Percentiles rank a stretch among this genome's conserved stretches.
phyloP scores from a whole-genome alignment of 2,888 invertebrate species.

The Congeria kusceri region DNA sequence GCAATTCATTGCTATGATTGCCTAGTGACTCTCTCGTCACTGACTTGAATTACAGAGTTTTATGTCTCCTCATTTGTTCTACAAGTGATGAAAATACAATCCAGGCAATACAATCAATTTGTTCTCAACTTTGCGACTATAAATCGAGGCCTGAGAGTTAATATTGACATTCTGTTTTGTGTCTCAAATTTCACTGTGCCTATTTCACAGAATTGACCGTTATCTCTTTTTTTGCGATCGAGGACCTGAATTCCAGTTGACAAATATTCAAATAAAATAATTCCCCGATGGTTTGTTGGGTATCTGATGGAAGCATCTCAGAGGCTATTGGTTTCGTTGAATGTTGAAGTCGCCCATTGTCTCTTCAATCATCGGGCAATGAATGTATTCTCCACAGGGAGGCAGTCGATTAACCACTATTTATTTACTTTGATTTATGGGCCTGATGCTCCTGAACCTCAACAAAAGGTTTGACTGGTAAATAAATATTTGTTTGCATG shows the following conservation, averaged over 20 bases:
- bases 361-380: conserved; percentile 37
- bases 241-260: conserved; percentile 32
- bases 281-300: conserved; percentile 38
- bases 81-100: conserved; percentile 33
- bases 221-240: conserved; percentile 44
- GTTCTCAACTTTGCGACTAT: conserved; percentile 38
- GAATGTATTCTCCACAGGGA: conserved; percentile 47
- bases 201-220: conserved; percentile 21
- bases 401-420: conserved; percentile 32
- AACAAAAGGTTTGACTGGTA: conserved; percentile 45
- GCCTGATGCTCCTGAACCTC: conserved; percentile 26
- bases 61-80: conserved; percentile 28
- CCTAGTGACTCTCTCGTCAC: neutral
- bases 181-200: conserved; percentile 42
- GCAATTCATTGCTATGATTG: neutral
- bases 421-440: conserved; percentile 64
- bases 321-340: conserved; percentile 45
- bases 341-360: conserved; percentile 43
- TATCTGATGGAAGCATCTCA: conserved; percentile 57
- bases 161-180: conserved; percentile 54
- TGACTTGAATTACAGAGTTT: conserved; percentile 31
- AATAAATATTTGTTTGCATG: conserved; percentile 59
- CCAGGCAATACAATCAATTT: conserved; percentile 50
- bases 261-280: conserved; percentile 25
- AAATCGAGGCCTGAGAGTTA: conserved; percentile 49